Percentiles rank a stretch among this genome's conserved stretches.
These are phyloP conservation scores for Syncerus caffer DNA, from an alignment of 2,797 vertebrate species.

Conservation along the genomic window DNA sequence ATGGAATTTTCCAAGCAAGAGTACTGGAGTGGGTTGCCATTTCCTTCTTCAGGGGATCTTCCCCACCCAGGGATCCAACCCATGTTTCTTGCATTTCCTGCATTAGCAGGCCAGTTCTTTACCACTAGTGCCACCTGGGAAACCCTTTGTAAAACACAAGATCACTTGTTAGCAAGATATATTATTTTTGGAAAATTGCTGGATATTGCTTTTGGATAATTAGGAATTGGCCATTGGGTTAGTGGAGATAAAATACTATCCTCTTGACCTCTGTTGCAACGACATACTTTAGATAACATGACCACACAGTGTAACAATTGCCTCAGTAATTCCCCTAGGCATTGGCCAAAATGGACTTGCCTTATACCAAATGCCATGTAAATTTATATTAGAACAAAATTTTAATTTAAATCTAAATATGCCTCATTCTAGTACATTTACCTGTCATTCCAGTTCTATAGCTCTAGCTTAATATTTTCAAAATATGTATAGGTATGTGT, in stretches of 20 bases:
- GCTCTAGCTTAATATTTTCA: conserved; percentile 7
- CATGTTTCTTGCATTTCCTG: background rate
- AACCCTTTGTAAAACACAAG: background rate
- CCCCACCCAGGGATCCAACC: background rate
- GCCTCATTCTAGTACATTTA: background rate
- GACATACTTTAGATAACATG: background rate
- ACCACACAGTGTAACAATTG: background rate
- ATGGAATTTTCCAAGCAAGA: background rate
- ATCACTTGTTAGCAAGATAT: background rate
- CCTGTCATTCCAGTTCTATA: background rate
- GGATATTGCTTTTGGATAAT: background rate
- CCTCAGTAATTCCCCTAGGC: background rate
- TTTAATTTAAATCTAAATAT: background rate
- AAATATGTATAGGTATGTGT: background rate
- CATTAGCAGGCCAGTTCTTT: background rate
- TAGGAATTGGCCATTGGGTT: background rate
- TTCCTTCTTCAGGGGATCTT: background rate
- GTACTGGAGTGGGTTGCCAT: background rate
- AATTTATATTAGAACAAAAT: background rate
- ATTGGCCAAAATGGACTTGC: background rate
- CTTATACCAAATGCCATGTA: background rate
- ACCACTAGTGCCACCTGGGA: background rate
- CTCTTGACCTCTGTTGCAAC: background rate
- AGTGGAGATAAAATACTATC: background rate
- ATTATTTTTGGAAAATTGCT: background rate